A percentile compares a stretch with the other conserved stretches of the same genome.
Conservation (phyloP, 1,140 invertebrate genomes). For the Aphaenogaster floridana region DNA sequence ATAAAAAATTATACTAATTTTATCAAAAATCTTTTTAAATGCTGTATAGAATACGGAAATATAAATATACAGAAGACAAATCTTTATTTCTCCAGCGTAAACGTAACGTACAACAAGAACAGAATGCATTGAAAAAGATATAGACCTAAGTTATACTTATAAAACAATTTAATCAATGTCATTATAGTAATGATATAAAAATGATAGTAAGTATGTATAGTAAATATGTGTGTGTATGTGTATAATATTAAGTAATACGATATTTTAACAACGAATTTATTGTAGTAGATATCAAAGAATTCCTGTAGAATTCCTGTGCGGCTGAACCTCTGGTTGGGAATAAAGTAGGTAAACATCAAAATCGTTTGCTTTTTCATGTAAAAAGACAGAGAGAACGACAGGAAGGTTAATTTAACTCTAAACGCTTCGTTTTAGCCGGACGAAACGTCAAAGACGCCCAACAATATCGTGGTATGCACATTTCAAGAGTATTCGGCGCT, state of each 20-base stretch:
- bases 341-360: not conserved
- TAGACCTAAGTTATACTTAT: not conserved
- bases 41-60: not conserved
- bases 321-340: not conserved
- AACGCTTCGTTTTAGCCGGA: conserved; percentile 72
- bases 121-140: not conserved
- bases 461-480: conserved; percentile 76
- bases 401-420: conserved; percentile 73
- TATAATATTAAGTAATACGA: not conserved
- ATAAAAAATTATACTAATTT: not conserved
- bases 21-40: not conserved
- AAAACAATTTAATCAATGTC: not conserved
- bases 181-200: not conserved
- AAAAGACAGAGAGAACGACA: conserved; percentile 12
- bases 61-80: not conserved
- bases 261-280: not conserved
- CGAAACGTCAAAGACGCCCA: conserved; percentile 79
- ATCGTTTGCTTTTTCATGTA: not conserved
- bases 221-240: no score
- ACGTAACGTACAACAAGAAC: not conserved
- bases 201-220: not conserved
- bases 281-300: not conserved
- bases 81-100: not conserved
- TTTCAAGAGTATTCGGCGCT: conserved; percentile 73
- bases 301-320: not conserved